These are phyloP conservation scores for Dendronephthya gigantea DNA, from an alignment of 64 coral and sea anemone genomes.

Conservation along the genomic window DNA sequence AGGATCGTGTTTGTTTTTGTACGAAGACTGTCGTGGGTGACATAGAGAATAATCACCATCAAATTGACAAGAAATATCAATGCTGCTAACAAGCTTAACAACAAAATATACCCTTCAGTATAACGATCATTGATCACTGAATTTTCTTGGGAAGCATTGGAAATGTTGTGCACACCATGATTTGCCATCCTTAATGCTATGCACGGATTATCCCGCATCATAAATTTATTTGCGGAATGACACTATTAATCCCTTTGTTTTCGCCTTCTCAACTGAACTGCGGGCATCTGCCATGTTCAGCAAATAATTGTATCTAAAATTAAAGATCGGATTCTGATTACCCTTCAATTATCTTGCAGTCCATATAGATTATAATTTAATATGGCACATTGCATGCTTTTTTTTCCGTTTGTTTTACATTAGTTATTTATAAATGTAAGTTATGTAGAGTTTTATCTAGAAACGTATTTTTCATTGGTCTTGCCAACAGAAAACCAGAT, in stretches of 20 bases:
- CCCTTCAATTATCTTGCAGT: no score
- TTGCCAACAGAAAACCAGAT: no score
- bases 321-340: not conserved
- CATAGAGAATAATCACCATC: not conserved
- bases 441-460: no score
- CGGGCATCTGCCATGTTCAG: not conserved
- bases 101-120: not conserved
- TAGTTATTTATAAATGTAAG: no score
- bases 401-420: no score
- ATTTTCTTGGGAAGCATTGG: not conserved
- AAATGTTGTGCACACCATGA: not conserved
- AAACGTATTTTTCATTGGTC: no score
- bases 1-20: not conserved
- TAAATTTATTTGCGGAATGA: not conserved
- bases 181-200: not conserved
- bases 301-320: not conserved
- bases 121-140: not conserved
- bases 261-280: no score
- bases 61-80: not conserved
- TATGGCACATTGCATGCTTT: no score
- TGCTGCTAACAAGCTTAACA: not conserved
- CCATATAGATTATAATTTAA: no score
- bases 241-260: not conserved
- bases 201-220: not conserved
- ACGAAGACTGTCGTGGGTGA: not conserved